A percentile compares a stretch with the other conserved stretches of the same genome.
Evolutionary conservation across 2,888 invertebrate species (phyloP).

Genomic region (Matsumyia berberina): DNA sequence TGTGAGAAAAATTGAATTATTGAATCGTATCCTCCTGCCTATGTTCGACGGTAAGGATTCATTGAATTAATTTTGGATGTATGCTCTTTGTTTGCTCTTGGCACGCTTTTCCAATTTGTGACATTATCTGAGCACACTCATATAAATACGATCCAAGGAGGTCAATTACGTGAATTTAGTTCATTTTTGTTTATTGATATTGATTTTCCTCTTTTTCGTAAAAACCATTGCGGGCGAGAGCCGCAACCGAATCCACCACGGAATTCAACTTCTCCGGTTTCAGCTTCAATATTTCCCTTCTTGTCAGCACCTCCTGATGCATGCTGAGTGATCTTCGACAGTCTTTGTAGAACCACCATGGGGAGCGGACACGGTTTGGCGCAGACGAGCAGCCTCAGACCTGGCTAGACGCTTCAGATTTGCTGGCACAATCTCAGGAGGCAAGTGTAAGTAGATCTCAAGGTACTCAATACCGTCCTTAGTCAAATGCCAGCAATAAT

Average conservation of each 20-base stretch:
- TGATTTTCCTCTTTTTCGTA: conserved; percentile 76
- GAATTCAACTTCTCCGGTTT: conserved; percentile 96
- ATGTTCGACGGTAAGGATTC: neutral
- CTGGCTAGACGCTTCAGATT: conserved; percentile 96
- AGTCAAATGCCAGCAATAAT: conserved; percentile 98
- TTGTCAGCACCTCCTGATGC: conserved; percentile 94
- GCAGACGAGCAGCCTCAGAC: conserved; percentile 93
- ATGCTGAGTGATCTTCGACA: conserved; percentile 92
- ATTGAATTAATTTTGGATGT: neutral
- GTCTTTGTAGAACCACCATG: conserved; percentile 90
- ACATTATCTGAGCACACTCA: neutral
- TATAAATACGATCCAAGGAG: neutral
- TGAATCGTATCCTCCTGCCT: neutral
- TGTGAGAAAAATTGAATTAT: conserved; percentile 9
- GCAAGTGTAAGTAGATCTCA: conserved; percentile 97
- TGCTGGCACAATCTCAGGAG: conserved; percentile 99
- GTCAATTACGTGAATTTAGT: neutral
- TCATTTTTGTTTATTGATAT: conserved; percentile 74
- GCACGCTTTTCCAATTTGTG: conserved; percentile 24
- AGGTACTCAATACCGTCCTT: conserved; percentile 99
- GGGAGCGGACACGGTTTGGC: conserved; percentile 88
- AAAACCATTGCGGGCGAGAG: conserved; percentile 84
- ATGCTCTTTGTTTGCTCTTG: neutral
- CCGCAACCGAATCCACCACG: conserved; percentile 93
- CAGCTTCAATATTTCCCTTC: conserved; percentile 98